Evolutionary conservation across 1,140 invertebrate genomes (phyloP).

Genomic region (Wasmannia auropunctata): DNA sequence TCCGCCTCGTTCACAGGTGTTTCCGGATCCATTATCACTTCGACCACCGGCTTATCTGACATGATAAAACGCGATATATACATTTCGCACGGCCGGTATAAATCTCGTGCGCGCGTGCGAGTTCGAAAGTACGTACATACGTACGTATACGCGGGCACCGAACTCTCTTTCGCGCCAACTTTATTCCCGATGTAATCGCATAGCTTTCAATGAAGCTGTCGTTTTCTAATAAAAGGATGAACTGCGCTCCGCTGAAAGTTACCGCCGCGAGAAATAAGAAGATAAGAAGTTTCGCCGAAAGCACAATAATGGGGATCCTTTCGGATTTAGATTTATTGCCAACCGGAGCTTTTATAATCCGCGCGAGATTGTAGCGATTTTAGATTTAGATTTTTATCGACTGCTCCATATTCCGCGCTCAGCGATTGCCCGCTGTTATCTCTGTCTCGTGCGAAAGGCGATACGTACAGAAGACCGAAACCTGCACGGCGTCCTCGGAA

Average conservation of each 20-base stretch:
- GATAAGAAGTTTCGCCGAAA: neutral
- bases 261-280: slow-evolving; percentile 21
- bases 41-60: slow-evolving; percentile 91
- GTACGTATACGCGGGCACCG: too few species aligned
- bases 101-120: neutral
- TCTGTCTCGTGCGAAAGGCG: neutral
- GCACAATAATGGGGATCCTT: neutral
- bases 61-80: slow-evolving; percentile 36
- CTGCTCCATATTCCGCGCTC: neutral
- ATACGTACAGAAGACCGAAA: slow-evolving; percentile 93
- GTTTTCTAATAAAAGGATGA: slow-evolving; percentile 40
- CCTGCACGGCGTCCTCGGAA: slow-evolving; percentile 89
- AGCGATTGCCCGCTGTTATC: neutral
- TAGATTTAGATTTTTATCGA: neutral
- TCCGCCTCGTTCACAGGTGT: slow-evolving; percentile 92
- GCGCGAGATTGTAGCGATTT: neutral
- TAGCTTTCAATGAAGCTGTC: slow-evolving; percentile 28
- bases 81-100: neutral
- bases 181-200: slow-evolving; percentile 31
- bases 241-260: neutral
- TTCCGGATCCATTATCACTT: slow-evolving; percentile 91
- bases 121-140: neutral
- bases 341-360: neutral
- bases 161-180: slow-evolving; percentile 10
- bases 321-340: slow-evolving; percentile 32